Percentiles rank a stretch among this genome's conserved stretches.
phyloP scores from a whole-genome alignment of 2,888 invertebrate species.

The Diabrotica balteata region DNA sequence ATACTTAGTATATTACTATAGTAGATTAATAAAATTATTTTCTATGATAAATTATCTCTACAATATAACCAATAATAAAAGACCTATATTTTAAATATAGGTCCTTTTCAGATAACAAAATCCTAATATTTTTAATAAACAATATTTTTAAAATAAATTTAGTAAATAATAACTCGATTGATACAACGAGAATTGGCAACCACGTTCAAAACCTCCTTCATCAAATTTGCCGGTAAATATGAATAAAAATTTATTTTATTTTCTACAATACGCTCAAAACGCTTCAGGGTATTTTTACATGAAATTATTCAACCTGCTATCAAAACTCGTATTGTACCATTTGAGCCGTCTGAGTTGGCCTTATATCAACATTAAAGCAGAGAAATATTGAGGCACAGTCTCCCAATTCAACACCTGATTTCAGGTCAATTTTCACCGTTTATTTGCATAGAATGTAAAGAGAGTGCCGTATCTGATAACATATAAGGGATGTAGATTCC shows the following conservation, averaged over 20 bases:
- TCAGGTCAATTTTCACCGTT: conserved; percentile 34
- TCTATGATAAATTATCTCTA: too few species aligned
- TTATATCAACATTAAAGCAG: conserved; percentile 25
- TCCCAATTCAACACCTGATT: conserved; percentile 36
- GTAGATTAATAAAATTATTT: too few species aligned
- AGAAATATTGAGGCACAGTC: conserved; percentile 31
- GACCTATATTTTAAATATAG: too few species aligned
- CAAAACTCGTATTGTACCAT: conserved; percentile 32
- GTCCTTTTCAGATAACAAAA: too few species aligned
- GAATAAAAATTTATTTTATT: conserved; percentile 31
- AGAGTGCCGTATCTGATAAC: too few species aligned
- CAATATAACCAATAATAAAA: too few species aligned
- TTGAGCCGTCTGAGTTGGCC: conserved; percentile 19
- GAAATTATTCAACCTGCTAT: conserved; percentile 37
- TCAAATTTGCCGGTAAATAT: not conserved
- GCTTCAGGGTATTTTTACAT: conserved; percentile 36
- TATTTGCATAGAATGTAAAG: conserved; percentile 30
- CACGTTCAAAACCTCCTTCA: too few species aligned
- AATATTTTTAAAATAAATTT: too few species aligned
- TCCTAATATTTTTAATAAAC: too few species aligned
- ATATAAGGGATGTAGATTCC: too few species aligned
- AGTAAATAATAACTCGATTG: too few species aligned
- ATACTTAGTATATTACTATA: too few species aligned
- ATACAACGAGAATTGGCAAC: not conserved
- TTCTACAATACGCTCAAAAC: conserved; percentile 34